Base-by-base conservation (phyloP, 2,888 invertebrate genomes). In the Ormia ochracea region DNA sequence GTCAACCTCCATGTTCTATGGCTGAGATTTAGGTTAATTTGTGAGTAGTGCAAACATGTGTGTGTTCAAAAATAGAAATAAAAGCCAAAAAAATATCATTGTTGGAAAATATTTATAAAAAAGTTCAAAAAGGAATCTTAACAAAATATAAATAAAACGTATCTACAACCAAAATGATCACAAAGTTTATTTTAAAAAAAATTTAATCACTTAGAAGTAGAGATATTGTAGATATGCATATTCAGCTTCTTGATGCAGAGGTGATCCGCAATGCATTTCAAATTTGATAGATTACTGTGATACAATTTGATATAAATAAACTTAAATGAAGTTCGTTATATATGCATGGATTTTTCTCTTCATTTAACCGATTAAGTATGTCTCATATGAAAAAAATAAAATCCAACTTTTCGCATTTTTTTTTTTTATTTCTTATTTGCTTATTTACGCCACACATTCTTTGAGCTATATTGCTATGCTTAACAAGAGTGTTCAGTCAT, bases 11-110 rank as follows among this genome's bases (percentile, higher is more conserved):
- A 83, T 85, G 83, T 84, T 84, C 81, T 73, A 63, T 72, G 76
- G 83, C 80, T 83, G 83, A 83, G 83, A 85, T 84, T 85, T 85
- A 78, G 85, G 84, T 85, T 84, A 85, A 84, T 84, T 84, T 84
- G 82, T 80, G 82, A 82, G 83, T 83, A 83, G 83, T 83, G 78
- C 66, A 61, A 61, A 70, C 50, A 72, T 26, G 73, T 19, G 50
- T 33, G 10, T 12, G 23, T 52, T 9, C 23, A 19, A 56, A 50
- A 43, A 19, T 36, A 63, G 68, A 48, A 73, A 59, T 26, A 54
- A 26, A 19, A 59, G 38, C 43, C n/a, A n/a, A n/a, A n/a, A 48
- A 45, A 65, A 59, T 28, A 69, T 65, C 74, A 54, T 66, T 75
- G 65, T 74, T 36, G 38, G 17, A 52, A 66, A 56, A 52, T 58